Conservation (phyloP, 2,113 vertebrate genomes). For the Dicerorhinus sumatrensis region DNA sequence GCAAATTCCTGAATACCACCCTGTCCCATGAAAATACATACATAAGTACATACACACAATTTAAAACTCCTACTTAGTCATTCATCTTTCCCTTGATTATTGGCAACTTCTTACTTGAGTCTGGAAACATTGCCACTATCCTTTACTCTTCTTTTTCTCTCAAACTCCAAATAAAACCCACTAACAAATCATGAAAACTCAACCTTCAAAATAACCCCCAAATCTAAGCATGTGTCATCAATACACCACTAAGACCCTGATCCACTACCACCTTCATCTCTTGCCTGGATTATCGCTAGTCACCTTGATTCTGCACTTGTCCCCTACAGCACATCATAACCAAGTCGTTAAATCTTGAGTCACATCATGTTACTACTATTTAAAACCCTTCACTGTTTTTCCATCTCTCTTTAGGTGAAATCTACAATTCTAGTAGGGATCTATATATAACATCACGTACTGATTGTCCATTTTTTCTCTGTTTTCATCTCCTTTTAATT, state of each 20-base stretch:
- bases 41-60: neutral
- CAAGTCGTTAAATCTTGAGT: neutral
- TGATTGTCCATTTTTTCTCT: neutral
- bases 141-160: neutral
- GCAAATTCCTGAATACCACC: neutral
- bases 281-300: neutral
- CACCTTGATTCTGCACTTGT: neutral
- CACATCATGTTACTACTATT: neutral
- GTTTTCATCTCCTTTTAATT: neutral
- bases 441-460: neutral
- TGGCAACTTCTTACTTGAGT: neutral
- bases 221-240: neutral
- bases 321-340: neutral
- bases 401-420: neutral
- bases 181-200: neutral
- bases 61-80: neutral
- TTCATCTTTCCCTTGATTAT: neutral
- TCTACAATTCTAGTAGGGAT: neutral
- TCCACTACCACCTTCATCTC: neutral
- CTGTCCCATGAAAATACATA: neutral
- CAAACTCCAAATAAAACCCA: neutral
- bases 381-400: neutral
- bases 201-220: neutral
- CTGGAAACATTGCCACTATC: neutral
- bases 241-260: neutral